Evolutionary conservation across 2,113 vertebrate species (phyloP).

Genomic region (Spermophilus dauricus): DNA sequence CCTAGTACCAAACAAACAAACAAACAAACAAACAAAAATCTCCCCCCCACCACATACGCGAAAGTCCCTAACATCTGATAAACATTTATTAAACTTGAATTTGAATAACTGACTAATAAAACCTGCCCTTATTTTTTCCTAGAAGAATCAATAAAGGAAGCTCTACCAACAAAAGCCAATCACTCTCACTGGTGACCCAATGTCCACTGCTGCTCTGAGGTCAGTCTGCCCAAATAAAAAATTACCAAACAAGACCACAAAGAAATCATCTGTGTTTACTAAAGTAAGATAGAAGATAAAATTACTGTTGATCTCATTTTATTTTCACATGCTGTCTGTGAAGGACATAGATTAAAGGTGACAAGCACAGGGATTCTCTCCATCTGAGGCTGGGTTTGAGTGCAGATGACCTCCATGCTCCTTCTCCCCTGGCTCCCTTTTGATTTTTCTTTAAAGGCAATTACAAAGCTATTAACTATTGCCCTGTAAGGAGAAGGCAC

Average conservation of each 20-base stretch:
- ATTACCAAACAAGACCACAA: not conserved
- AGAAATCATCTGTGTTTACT: not conserved
- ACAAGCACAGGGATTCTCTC: not conserved
- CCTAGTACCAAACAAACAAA: not conserved
- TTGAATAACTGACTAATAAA: not conserved
- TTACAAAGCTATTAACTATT: not conserved
- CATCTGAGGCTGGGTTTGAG: not conserved
- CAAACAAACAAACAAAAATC: not conserved
- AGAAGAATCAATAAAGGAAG: not conserved
- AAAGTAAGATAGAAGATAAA: conserved; percentile 9
- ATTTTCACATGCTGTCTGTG: conserved; percentile 8
- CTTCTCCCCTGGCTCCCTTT: not conserved
- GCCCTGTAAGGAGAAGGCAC: not conserved
- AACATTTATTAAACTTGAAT: conserved; percentile 6
- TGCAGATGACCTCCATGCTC: not conserved
- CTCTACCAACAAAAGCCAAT: not conserved
- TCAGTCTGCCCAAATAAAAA: not conserved
- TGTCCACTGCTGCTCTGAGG: not conserved
- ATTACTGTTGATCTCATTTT: conserved; percentile 51
- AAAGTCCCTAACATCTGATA: not conserved
- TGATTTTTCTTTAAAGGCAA: not conserved
- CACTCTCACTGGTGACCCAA: not conserved
- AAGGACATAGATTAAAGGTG: not conserved
- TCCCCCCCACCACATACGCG: not conserved
- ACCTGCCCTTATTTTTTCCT: not conserved